Percentiles rank a stretch among this genome's conserved stretches.
Conservation (phyloP, 2,888 invertebrate genomes). For the Drosophila buzzatii region DNA sequence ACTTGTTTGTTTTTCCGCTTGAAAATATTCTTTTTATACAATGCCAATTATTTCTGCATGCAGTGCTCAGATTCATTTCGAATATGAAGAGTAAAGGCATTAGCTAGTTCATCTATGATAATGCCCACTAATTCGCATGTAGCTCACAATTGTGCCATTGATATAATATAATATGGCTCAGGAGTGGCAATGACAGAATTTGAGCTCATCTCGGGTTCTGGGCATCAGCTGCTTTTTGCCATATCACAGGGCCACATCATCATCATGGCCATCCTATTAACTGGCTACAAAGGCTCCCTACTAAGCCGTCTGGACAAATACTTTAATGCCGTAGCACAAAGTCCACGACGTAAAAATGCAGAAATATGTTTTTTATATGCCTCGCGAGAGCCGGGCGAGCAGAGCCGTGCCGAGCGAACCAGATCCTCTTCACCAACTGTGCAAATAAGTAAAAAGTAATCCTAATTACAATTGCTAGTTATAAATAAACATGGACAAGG, state of each 20-base stretch:
- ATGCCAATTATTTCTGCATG: not conserved
- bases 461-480: slow-evolving; percentile 80
- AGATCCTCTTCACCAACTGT: slow-evolving; percentile 63
- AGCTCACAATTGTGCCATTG: slow-evolving; percentile 14
- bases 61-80: not conserved
- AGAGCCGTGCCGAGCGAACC: slow-evolving; percentile 2
- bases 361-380: slow-evolving; percentile 75
- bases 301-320: slow-evolving; percentile 74
- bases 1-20: not conserved
- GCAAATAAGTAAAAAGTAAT: slow-evolving; percentile 81
- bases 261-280: slow-evolving; percentile 45
- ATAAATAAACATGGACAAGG: slow-evolving; percentile 77
- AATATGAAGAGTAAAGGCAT: slow-evolving; percentile 8
- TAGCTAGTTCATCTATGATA: slow-evolving; percentile 31
- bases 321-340: slow-evolving; percentile 63
- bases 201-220: slow-evolving; percentile 5
- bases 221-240: slow-evolving; percentile 39
- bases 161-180: slow-evolving; percentile 5
- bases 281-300: slow-evolving; percentile 43
- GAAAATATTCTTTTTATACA: not conserved
- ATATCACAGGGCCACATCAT: slow-evolving; percentile 24
- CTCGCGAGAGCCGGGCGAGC: slow-evolving; percentile 12
- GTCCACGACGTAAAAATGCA: slow-evolving; percentile 58
- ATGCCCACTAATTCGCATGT: slow-evolving; percentile 41
- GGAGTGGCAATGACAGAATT: not conserved